Base-by-base conservation (phyloP, 2,888 invertebrate species). In the Cordilura impudica region DNA sequence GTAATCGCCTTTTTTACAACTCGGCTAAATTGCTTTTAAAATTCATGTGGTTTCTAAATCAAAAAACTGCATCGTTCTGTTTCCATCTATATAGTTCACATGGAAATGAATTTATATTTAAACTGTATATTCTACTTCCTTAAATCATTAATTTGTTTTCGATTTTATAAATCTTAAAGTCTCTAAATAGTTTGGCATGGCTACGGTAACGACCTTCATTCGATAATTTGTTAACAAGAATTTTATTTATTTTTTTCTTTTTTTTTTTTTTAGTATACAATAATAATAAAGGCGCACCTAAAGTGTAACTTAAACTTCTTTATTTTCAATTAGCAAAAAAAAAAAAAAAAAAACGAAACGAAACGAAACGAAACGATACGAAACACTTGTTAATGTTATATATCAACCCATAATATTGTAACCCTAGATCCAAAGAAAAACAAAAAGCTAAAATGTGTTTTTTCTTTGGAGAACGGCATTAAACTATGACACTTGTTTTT, bases 341-440 rank as follows among this genome's bases (percentile, higher is more conserved):
- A 56, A 10, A 58, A 3, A 8, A 10, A 18, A 16, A 6, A 35
- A 39, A 58, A 58, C n/a, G n/a, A n/a, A n/a, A n/a, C n/a, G n/a
- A n/a, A n/a, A n/a, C n/a, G n/a, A n/a, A n/a, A n/a, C n/a, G n/a
- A n/a, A n/a, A n/a, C n/a, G n/a, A 73, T 51, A 58, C 26, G 29
- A 71, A 75, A 47, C 79, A 75, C 75, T 75, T 75, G 79, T 63
- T 75, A 56, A 65, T 58, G 16, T 53, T 49, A 66, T 58, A 45
- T 16, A 45, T 18, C 45, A 19, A n/a, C 51, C 47, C 16, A 21
- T 39, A 23, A 47, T 61, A 56, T 39, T 12, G 61, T 49, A 63
- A 75, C 69, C 69, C 69, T 56, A 63, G 54, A 63, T 61, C 18
- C 10, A 47, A 4, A 65, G 47, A 14, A 21, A 61, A 58, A 45